Evolutionary conservation across 2,797 vertebrate species (phyloP), one percentile per base, ranked within the genome.

Genomic region (Helarctos malayanus): DNA sequence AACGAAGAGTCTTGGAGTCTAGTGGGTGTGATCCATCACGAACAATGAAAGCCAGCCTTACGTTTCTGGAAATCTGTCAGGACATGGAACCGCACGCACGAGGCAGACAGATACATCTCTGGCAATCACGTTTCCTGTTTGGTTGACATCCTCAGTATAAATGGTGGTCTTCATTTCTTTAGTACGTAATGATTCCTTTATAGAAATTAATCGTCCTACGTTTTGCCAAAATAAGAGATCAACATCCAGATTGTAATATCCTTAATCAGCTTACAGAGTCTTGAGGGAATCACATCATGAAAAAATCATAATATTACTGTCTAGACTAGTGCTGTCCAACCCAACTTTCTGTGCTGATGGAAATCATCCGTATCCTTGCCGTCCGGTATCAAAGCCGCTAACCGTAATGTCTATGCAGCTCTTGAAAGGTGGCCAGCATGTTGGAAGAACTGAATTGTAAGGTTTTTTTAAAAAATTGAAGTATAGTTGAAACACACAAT

Each of bases 361-460:
- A 18, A 23, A 12, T 5, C 13, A 41, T 54, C 19, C 32, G 2
- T 15, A 13, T 75, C 4, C 11, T 3, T 15, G 25, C 7, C 5
- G 29, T 3, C 14, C 0, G 11, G 9, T 3, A 18, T 29, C 41
- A 27, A 52, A 27, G 3, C 25, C 8, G 5, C 9, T 0, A 0
- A 19, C 9, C 21, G 1, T 3, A 4, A 0, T 1, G 9, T 19
- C 15, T 47, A 8, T 9, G 79, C 29, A 12, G 21, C 27, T 21
- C 23, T 23, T 49, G 19, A 63, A 14, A 12, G 2, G 14, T 12
- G 5, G 12, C 15, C 2, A 10, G 41, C 8, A 2, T 0, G 2
- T 61, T 69, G 7, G 14, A 15, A 16, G 12, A 25, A 16, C 5
- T 11, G 0, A 41, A 8, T 57, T 32, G 27, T n/a, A 18, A 4